These are phyloP conservation scores for Zygothrica quintamaculata DNA, from an alignment of 2,888 invertebrate species.

Conservation along the genomic window DNA sequence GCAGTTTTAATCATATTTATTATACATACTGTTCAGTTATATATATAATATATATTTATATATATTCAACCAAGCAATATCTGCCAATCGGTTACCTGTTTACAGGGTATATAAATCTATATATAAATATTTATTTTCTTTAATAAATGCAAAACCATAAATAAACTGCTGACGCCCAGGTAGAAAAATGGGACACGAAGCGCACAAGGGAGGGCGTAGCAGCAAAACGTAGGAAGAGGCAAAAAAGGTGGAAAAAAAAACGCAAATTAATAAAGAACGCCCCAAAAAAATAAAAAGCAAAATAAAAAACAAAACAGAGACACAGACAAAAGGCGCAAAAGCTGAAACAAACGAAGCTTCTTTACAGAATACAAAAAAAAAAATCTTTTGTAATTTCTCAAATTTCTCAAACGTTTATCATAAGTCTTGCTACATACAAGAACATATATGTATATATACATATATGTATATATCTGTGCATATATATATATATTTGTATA, in stretches of 20 bases:
- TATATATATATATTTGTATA: no score
- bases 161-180: constrained; percentile 71
- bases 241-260: constrained; percentile 13
- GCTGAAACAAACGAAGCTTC: constrained; percentile 5
- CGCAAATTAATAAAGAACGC: constrained; percentile 60
- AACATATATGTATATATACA: no score
- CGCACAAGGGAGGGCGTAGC: not conserved
- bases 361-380: constrained; percentile 4
- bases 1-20: no score
- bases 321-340: constrained; percentile 35
- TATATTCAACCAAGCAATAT: not conserved
- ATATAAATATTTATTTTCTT: constrained; percentile 43
- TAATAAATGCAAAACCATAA: constrained; percentile 78
- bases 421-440: constrained; percentile 27
- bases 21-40: not conserved
- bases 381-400: constrained; percentile 68
- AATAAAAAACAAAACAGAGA: constrained; percentile 34
- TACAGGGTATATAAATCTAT: constrained; percentile 2
- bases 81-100: not conserved
- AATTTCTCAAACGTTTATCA: constrained; percentile 72
- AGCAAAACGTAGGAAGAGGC: not conserved
- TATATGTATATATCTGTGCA: no score
- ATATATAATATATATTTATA: not conserved
- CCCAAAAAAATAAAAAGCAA: constrained; percentile 19
- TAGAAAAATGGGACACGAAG: constrained; percentile 48